Evolutionary conservation across 2,888 invertebrate genomes (phyloP), one percentile per base, ranked within the genome.

Genomic region (Dichetophora obliterata): DNA sequence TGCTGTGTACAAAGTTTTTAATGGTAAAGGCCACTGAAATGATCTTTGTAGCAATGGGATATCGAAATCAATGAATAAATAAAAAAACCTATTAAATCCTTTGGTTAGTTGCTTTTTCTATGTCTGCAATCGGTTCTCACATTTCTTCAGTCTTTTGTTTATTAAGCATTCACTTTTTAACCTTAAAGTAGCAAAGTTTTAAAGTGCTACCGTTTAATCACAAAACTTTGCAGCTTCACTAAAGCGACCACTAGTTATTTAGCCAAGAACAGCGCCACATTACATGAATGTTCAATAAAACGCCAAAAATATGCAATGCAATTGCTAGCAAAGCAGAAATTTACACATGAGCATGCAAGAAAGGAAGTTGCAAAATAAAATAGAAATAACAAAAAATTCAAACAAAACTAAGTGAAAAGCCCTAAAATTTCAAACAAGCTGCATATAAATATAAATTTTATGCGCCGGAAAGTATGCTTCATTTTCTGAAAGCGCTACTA

Each of bases 291-390:
- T 73, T 63, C 66, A 43, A 37, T 66, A 75, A 72, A 50, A 73
- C 34, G 70, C 73, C 75, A 66, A 75, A 79, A 75, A 68, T 77
- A 77, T 79, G 75, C 72, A 72, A 75, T 75, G 50, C 27, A 63
- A 73, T 59, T 43, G 66, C 43, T 63, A 63, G 5, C 37, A 27
- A n/a, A 43, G 16, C 48, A 50, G 54, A 52, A 54, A 43, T 31
- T 37, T n/a, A 72, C 57, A 27, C 50, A 52, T 31, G 27, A 70
- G 24, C 16, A 22, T n/a, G 43, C 31, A 50, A 31, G 24, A 57
- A 65, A 24, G n/a, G 3, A 57, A 43, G 48, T 9, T 48, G 8
- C 22, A 66, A 27, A 31, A 61, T 24, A 2, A 22, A 50, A 37
- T 48, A 59, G 27, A 48, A 65, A 43, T 14, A 48, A 48, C 63